A percentile compares a stretch with the other conserved stretches of the same genome.
Evolutionary conservation across 2,888 invertebrate species (phyloP).

Genomic region (Dasypogon diadema): DNA sequence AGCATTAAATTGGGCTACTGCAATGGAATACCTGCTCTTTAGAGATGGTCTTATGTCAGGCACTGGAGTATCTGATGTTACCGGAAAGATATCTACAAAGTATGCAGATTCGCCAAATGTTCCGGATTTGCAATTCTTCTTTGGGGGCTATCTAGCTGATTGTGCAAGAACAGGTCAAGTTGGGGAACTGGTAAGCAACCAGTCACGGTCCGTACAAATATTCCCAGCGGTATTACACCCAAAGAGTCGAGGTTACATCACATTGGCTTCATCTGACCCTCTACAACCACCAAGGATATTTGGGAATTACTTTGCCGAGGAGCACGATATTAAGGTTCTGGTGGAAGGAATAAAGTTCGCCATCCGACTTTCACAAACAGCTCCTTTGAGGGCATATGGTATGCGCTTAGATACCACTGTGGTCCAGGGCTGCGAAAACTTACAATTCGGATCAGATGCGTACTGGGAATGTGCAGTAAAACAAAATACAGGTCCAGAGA

Average conservation of each 20-base stretch:
- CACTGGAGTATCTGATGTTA: constrained; percentile 88
- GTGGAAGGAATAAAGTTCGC: constrained; percentile 88
- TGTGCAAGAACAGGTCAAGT: constrained; percentile 90
- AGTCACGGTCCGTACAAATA: constrained; percentile 78
- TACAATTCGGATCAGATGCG: constrained; percentile 79
- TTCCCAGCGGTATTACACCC: constrained; percentile 88
- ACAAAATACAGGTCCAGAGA: constrained; percentile 81
- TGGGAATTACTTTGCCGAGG: constrained; percentile 76
- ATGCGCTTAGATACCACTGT: constrained; percentile 81
- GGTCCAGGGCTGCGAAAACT: constrained; percentile 79
- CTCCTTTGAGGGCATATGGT: constrained; percentile 76
- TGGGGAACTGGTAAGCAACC: constrained; percentile 79
- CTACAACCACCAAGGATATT: constrained; percentile 85
- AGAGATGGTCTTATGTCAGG: constrained; percentile 91
- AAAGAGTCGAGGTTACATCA: constrained; percentile 83
- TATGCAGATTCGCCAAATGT: constrained; percentile 80
- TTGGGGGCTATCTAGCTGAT: constrained; percentile 87
- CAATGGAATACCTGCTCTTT: constrained; percentile 90
- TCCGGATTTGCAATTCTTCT: constrained; percentile 89
- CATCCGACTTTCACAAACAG: constrained; percentile 78
- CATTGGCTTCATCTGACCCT: constrained; percentile 82
- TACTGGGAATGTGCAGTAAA: constrained; percentile 82
- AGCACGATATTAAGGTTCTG: constrained; percentile 80
- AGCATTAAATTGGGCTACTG: constrained; percentile 91
- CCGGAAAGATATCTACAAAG: constrained; percentile 84